phyloP scores from a whole-genome alignment of 2,113 vertebrate genomes.

The Erythrocebus patas region DNA sequence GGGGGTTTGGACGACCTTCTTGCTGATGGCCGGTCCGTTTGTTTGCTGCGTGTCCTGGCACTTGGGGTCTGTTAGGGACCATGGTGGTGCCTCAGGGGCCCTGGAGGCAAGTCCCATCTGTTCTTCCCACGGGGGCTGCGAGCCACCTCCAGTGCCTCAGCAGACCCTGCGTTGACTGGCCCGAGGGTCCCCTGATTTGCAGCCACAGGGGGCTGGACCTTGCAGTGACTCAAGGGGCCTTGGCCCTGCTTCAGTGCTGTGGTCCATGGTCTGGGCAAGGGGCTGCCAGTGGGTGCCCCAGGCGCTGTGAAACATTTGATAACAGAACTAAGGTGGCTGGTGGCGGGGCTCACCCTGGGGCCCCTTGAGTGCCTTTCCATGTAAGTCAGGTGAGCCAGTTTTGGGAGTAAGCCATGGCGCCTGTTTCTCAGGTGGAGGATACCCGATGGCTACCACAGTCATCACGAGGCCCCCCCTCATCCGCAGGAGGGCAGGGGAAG shows the following conservation, averaged over 20 bases:
- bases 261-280: background rate
- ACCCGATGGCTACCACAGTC: rapidly evolving
- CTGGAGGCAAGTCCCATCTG: background rate
- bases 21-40: too few species aligned
- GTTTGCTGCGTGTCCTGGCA: background rate
- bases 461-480: background rate
- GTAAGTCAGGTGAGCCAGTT: background rate
- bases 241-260: background rate
- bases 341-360: background rate
- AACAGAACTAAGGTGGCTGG: background rate
- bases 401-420: background rate
- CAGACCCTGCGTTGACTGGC: background rate
- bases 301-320: background rate
- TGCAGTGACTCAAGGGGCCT: background rate
- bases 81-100: background rate
- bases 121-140: background rate
- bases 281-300: background rate
- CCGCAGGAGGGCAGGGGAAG: background rate
- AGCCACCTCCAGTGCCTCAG: background rate
- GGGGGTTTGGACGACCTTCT: background rate
- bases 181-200: rapidly evolving
- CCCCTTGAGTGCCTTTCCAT: too few species aligned
- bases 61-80: background rate
- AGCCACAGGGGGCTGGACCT: background rate
- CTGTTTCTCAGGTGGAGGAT: too few species aligned